Conservation (phyloP, 2,888 invertebrate genomes). For the Xylophagus ater region DNA sequence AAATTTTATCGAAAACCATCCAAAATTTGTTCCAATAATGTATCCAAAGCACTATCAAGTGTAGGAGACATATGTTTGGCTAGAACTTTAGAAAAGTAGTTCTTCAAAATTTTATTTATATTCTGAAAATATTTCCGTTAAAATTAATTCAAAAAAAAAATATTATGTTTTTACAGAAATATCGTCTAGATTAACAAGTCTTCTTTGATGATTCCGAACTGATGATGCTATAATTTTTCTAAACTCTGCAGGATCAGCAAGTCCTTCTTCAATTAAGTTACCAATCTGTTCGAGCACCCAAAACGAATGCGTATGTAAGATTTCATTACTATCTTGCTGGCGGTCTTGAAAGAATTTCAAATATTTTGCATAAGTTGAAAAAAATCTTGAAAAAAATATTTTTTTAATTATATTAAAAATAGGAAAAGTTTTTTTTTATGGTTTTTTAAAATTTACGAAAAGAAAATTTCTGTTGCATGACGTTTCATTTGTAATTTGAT, state of each 20-base stretch:
- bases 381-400: constrained; percentile 5
- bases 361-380: constrained; percentile 7
- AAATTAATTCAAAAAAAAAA: not conserved
- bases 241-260: constrained; percentile 7
- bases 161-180: constrained; percentile 5
- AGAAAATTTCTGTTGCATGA: constrained; percentile 10
- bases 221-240: constrained; percentile 1
- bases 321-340: constrained; percentile 5
- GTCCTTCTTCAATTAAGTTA: constrained; percentile 9
- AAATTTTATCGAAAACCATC: too few species aligned
- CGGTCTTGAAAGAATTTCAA: constrained; percentile 5
- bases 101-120: constrained; percentile 3
- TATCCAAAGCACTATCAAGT: constrained; percentile 21
- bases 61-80: constrained; percentile 10
- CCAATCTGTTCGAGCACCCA: constrained; percentile 8
- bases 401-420: constrained; percentile 1
- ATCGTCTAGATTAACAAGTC: constrained; percentile 5
- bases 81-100: constrained; percentile 10
- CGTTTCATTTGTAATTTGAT: constrained; percentile 5
- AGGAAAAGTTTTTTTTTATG: not conserved
- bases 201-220: constrained; percentile 4
- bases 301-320: constrained; percentile 8
- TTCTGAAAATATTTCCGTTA: constrained; percentile 1
- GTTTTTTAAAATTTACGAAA: constrained; percentile 1
- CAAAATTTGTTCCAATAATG: constrained; percentile 28